These are phyloP conservation scores for Ophion ellenae DNA, from an alignment of 2,888 invertebrate genomes.

Conservation along the genomic window DNA sequence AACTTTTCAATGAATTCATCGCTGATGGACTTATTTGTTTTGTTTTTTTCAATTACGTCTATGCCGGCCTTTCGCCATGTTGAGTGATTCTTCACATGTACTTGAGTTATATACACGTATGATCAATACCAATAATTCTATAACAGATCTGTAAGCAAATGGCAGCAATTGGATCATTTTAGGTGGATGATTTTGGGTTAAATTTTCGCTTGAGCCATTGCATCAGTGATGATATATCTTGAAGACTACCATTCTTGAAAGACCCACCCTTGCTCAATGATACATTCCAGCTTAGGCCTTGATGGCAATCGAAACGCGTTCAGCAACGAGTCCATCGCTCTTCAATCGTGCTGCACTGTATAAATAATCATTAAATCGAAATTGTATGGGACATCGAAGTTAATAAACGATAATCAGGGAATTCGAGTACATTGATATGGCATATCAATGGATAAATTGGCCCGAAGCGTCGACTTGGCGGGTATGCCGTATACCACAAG, in stretches of 20 bases:
- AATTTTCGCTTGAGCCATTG: neutral
- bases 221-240: neutral
- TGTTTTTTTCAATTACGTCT: neutral
- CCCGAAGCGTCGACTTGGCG: constrained; percentile 41
- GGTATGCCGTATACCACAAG: neutral
- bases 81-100: neutral
- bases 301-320: constrained; percentile 24
- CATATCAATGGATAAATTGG: constrained; percentile 33
- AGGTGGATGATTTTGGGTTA: neutral
- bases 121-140: neutral
- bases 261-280: neutral
- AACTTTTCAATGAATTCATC: neutral
- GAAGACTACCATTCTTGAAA: neutral
- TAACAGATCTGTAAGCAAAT: neutral
- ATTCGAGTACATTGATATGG: constrained; percentile 46
- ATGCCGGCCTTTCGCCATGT: neutral
- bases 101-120: neutral
- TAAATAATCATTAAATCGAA: constrained; percentile 62
- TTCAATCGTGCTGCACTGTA: constrained; percentile 42
- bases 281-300: constrained; percentile 38
- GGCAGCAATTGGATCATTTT: neutral
- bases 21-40: neutral
- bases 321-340: constrained; percentile 47
- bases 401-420: constrained; percentile 63
- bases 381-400: constrained; percentile 53